Percentiles rank a stretch among this genome's conserved stretches.
These are phyloP conservation scores for Phainopepla nitens DNA, from an alignment of 2,113 vertebrate genomes.

Conservation along the genomic window DNA sequence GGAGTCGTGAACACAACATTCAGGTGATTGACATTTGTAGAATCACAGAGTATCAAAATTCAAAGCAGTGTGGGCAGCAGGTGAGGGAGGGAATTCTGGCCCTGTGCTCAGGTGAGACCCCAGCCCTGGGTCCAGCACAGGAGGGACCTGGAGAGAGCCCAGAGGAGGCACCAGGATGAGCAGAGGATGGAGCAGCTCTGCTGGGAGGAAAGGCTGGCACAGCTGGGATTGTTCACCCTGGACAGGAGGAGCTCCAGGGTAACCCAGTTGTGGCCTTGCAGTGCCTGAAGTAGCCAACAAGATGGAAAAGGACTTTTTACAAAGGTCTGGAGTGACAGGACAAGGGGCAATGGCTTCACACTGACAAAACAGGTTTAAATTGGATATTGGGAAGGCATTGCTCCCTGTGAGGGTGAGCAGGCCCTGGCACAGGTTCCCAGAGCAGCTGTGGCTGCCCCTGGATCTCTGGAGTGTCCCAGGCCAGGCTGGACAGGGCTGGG, in stretches of 20 bases:
- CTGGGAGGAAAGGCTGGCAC: background rate
- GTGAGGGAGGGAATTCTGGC: background rate
- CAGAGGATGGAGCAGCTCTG: background rate
- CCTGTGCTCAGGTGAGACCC: background rate
- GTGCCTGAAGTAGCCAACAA: background rate
- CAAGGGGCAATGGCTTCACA: background rate
- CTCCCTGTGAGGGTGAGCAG: rapidly evolving
- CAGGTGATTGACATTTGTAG: rapidly evolving
- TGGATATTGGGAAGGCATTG: rapidly evolving
- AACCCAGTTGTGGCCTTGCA: rapidly evolving
- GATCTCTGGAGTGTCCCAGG: background rate
- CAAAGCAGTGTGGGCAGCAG: background rate
- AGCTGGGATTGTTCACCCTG: background rate
- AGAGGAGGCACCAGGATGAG: rapidly evolving
- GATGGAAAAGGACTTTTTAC: background rate
- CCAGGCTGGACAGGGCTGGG: rapidly evolving
- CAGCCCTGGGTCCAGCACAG: background rate
- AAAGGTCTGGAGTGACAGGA: background rate
- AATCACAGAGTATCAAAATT: background rate
- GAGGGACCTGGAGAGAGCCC: background rate
- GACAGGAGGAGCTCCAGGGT: rapidly evolving
- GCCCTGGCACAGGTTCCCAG: background rate
- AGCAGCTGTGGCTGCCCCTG: background rate
- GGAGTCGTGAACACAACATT: rapidly evolving
- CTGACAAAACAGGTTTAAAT: background rate